Conservation (phyloP, 2,797 vertebrate genomes). For the Chrosomus eos region DNA sequence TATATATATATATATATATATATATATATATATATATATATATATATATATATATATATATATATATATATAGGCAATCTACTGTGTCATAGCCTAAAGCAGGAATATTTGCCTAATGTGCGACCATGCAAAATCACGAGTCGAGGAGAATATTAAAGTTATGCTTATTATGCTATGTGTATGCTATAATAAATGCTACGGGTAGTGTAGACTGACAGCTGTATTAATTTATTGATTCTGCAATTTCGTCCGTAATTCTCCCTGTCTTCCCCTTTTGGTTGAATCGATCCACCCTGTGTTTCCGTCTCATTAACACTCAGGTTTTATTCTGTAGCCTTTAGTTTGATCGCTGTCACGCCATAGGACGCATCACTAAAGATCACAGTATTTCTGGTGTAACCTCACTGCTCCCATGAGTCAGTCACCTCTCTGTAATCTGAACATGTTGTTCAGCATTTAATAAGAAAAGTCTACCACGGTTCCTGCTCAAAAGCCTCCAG, state of each 20-base stretch:
- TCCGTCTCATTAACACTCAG: conserved; percentile 6
- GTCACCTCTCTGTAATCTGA: conserved; percentile 26
- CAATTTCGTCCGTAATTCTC: background rate
- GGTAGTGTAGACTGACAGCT: background rate
- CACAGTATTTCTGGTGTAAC: background rate
- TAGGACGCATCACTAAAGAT: conserved; percentile 1
- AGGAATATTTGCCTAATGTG: background rate
- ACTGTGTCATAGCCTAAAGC: background rate
- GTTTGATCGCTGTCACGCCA: conserved; percentile 9
- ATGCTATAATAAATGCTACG: background rate
- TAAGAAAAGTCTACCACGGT: background rate
- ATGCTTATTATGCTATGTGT: background rate
- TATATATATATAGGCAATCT: too few species aligned
- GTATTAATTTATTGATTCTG: background rate
- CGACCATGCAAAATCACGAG: background rate
- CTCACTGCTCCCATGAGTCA: conserved; percentile 24
- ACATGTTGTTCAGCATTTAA: conserved; percentile 31
- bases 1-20: conserved; percentile 5
- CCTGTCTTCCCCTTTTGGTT: background rate
- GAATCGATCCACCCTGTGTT: conserved; percentile 5
- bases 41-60: too few species aligned
- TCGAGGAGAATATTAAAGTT: background rate
- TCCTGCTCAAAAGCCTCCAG: conserved; percentile 13
- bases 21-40: background rate
- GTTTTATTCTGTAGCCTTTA: background rate